Base-by-base conservation (phyloP, 2,113 vertebrate genomes). In the Ranitomeya variabilis region DNA sequence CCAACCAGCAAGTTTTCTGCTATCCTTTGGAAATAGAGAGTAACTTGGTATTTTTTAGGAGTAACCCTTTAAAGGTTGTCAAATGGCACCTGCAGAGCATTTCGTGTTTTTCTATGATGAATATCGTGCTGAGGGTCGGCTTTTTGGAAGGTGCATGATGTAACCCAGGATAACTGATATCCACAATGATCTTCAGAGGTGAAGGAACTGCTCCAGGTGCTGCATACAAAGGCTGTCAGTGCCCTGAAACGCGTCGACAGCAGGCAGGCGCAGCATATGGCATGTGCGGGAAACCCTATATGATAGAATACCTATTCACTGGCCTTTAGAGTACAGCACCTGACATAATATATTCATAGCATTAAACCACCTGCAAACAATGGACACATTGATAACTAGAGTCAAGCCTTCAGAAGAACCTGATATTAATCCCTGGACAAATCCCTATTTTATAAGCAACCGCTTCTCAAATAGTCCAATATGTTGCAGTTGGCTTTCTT, bases 171-270 rank as follows among this genome's bases (percentile, higher is more conserved):
- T 76, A 52, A 51, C 45, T 76, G 73, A 76, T 76, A 76, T 52
- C 37, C 73, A 52, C 52, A 45, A 76, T 76, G 19, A 76, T 76
- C 45, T 76, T 45, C 8, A 76, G 73, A 51, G 73, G 15, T 31
- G 26, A 37, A 15, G 2, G 15, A 73, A 73, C 31, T 76, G 45
- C 37, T 76, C 73, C 73, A 76, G 73, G 73, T 76, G 31, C 73
- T 51, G 73, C 73, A 76, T 52, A 52, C 73, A 76, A 76, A 76
- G 52, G 73, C 73, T 52, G 73, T 76, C 73, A 76, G 73, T 76
- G 73, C 45, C 9, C 15, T 52, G 45, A 76, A 52, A 76, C 21
- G 73, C 18, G 45, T 21, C 73, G 52, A 76, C 73, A 76, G 73
- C 73, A 76, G 73, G 73, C 73, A 76, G 73, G 73, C 73, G 52